Evolutionary conservation across 64 coral and sea anemone genomes (phyloP).

Genomic region (Actinia equina): DNA sequence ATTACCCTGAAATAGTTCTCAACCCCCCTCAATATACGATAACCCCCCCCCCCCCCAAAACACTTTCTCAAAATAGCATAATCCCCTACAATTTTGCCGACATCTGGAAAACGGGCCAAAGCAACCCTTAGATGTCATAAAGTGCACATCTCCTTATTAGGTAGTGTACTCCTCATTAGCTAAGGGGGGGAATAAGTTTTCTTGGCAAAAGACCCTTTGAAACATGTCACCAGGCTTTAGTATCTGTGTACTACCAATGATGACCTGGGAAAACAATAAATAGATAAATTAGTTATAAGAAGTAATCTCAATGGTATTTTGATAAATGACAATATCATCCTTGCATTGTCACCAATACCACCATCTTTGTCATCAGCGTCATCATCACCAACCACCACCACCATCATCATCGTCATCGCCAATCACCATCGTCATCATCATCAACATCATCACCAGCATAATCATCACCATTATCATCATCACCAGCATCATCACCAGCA

Average conservation of each 20-base stretch:
- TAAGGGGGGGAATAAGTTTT: slow-evolving; percentile 73
- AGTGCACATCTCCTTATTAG: not conserved
- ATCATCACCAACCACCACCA: not conserved
- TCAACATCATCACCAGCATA: not conserved
- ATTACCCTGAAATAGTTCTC: no score
- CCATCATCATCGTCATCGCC: no score
- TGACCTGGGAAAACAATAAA: slow-evolving; percentile 49
- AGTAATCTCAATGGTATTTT: no score
- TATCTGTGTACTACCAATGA: slow-evolving; percentile 88
- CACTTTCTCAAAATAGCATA: no score
- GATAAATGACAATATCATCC: no score
- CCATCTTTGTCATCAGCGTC: not conserved
- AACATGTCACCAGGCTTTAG: slow-evolving; percentile 83
- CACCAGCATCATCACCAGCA: not conserved
- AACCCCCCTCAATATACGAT: no score
- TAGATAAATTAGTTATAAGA: not conserved
- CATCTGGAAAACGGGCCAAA: no score
- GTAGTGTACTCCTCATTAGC: not conserved
- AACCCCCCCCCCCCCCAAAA: no score
- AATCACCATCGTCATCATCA: not conserved
- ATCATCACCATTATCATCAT: not conserved
- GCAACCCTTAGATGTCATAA: not conserved
- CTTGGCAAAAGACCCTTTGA: slow-evolving; percentile 62
- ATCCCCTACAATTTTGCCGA: no score
- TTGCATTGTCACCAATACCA: no score